These are phyloP conservation scores for Liposcelis brunnea DNA, from an alignment of 2,888 invertebrate genomes.

Conservation along the genomic window DNA sequence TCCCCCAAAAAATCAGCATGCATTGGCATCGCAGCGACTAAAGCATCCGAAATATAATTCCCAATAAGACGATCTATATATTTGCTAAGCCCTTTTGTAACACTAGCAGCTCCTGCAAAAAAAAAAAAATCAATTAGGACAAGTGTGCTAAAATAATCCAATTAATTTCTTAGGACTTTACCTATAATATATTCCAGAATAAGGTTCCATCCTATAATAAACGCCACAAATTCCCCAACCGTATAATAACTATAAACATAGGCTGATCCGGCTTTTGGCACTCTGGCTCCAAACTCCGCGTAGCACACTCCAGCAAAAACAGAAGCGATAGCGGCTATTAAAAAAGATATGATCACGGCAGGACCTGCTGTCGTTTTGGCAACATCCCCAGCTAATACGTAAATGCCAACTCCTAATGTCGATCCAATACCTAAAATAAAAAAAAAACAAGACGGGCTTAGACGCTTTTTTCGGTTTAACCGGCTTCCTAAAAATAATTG, in stretches of 20 bases:
- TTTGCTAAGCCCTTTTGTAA: conserved; percentile 23
- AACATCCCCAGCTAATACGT: conserved; percentile 34
- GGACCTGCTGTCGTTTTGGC: conserved; percentile 34
- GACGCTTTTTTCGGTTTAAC: too few relatives aligned
- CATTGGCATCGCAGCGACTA: conserved; percentile 19
- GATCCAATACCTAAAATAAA: conserved; percentile 23
- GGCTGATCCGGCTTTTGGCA: conserved; percentile 34
- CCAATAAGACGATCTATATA: conserved; percentile 23
- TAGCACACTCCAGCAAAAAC: conserved; percentile 32
- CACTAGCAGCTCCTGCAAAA: conserved; percentile 24
- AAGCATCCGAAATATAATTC: conserved; percentile 20
- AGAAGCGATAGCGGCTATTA: conserved; percentile 36
- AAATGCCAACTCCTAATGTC: conserved; percentile 38
- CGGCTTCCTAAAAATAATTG: background rate
- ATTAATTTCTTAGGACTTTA: conserved; percentile 25
- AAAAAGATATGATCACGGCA: conserved; percentile 35
- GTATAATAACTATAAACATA: conserved; percentile 38
- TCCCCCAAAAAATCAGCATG: conserved; percentile 21
- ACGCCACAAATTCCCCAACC: conserved; percentile 43
- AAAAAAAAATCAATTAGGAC: background rate
- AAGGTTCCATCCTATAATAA: conserved; percentile 86
- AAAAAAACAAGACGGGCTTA: background rate
- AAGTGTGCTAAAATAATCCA: background rate
- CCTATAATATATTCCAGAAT: conserved; percentile 78
- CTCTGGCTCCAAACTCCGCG: conserved; percentile 32